These are phyloP conservation scores for Pelmatolapia mariae DNA, from an alignment of 2,113 vertebrate genomes.

Conservation along the genomic window DNA sequence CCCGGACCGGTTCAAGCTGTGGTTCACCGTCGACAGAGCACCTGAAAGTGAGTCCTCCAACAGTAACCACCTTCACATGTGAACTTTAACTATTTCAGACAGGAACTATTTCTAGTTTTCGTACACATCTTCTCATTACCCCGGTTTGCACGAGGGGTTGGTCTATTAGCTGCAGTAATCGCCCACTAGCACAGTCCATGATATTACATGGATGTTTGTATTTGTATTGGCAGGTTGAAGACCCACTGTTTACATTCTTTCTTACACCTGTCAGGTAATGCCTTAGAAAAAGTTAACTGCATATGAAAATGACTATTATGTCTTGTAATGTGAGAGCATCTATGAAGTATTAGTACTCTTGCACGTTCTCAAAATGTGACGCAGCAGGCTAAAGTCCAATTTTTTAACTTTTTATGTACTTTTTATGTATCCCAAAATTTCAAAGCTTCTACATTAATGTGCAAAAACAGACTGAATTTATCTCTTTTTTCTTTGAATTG, in stretches of 20 bases:
- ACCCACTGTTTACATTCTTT: not conserved
- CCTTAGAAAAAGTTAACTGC: not conserved
- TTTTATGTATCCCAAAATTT: not conserved
- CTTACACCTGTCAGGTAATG: not conserved
- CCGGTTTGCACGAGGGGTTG: rapidly evolving
- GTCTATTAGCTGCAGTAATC: not conserved
- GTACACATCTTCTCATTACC: not conserved
- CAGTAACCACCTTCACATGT: not conserved
- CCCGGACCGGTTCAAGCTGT: slow-evolving; percentile 83
- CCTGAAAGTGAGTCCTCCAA: slow-evolving; percentile 74
- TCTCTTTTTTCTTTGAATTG: not conserved
- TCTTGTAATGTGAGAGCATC: not conserved
- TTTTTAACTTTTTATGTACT: not conserved
- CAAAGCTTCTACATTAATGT: not conserved
- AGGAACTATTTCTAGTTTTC: not conserved
- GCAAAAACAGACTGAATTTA: not conserved
- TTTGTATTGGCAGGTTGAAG: not conserved
- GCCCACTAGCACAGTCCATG: not conserved
- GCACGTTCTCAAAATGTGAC: not conserved
- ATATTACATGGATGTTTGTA: not conserved
- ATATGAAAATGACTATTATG: not conserved
- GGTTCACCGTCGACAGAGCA: slow-evolving; percentile 88
- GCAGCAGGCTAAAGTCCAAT: not conserved
- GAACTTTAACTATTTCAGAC: not conserved
- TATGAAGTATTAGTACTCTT: not conserved